Percentiles rank a stretch among this genome's conserved stretches.
phyloP scores from a whole-genome alignment of 1,140 invertebrate genomes.

The Bombus sylvicola region DNA sequence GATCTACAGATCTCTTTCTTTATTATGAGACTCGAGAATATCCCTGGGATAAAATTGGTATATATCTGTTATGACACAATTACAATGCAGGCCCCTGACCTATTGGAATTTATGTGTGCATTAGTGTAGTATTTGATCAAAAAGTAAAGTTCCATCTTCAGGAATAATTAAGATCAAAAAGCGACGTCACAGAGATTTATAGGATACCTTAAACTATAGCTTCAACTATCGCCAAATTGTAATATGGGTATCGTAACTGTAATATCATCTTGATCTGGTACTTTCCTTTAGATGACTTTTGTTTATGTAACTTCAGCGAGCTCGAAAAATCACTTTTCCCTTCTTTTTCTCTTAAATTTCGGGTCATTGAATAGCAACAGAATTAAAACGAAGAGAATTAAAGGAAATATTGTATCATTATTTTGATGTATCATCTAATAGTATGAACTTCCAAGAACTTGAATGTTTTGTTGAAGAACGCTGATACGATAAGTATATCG shows the following conservation, averaged over 20 bases:
- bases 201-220: not conserved
- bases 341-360: too few relatives aligned
- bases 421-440: not conserved
- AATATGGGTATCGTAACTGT: too few relatives aligned
- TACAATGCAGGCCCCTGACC: too few relatives aligned
- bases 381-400: not conserved
- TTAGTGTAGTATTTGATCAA: not conserved
- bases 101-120: not conserved
- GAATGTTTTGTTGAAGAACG: not conserved
- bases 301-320: too few relatives aligned
- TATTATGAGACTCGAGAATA: not conserved
- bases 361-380: too few relatives aligned
- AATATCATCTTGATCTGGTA: too few relatives aligned
- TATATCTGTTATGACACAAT: not conserved
- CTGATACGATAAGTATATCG: slow-evolving; percentile 27
- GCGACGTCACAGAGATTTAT: not conserved
- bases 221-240: too few relatives aligned
- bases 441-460: not conserved
- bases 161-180: not conserved
- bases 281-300: too few relatives aligned
- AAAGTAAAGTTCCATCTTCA: not conserved
- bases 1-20: not conserved
- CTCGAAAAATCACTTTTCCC: too few relatives aligned
- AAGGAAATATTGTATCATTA: too few relatives aligned
- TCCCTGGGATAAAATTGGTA: not conserved